phyloP scores from a whole-genome alignment of 2,113 vertebrate genomes.

The Lethenteron camtschaticum region DNA sequence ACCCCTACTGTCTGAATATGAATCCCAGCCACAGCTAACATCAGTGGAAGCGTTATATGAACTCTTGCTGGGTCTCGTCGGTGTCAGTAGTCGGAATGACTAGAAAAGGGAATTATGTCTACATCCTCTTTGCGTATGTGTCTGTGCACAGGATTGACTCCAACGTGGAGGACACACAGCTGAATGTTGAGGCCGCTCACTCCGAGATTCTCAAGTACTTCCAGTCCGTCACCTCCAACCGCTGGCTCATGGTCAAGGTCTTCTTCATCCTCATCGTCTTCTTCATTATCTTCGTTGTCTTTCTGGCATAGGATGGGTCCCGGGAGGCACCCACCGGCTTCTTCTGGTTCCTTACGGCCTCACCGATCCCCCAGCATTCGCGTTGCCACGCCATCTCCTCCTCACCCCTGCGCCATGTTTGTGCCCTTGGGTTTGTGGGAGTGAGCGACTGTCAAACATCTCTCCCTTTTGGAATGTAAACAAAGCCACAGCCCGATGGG shows the following conservation, averaged over 20 bases:
- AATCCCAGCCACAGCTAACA: too few relatives aligned
- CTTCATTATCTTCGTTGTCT: conserved; percentile 79
- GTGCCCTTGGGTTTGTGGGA: background rate
- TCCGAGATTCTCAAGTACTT: conserved; percentile 78
- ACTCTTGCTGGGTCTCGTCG: too few relatives aligned
- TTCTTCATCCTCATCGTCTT: conserved; percentile 72
- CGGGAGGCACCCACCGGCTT: background rate
- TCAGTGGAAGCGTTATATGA: too few relatives aligned
- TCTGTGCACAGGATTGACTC: conserved; percentile 40
- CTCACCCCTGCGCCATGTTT: background rate
- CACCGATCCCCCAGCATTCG: too few relatives aligned
- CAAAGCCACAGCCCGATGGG: too few relatives aligned
- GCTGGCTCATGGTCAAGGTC: conserved; percentile 88
- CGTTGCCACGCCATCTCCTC: conserved; percentile 7
- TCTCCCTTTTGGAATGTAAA: too few relatives aligned
- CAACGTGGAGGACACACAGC: conserved; percentile 60
- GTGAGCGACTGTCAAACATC: background rate
- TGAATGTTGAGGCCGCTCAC: conserved; percentile 64
- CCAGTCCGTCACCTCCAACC: conserved; percentile 72
- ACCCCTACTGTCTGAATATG: too few relatives aligned
- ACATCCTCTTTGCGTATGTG: background rate
- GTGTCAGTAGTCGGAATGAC: too few relatives aligned
- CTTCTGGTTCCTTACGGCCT: too few relatives aligned
- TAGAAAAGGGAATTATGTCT: too few relatives aligned
- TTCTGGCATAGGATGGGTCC: conserved; percentile 40